These are phyloP conservation scores for Diadophis punctatus DNA, from an alignment of 2,113 vertebrate genomes.

Conservation along the genomic window DNA sequence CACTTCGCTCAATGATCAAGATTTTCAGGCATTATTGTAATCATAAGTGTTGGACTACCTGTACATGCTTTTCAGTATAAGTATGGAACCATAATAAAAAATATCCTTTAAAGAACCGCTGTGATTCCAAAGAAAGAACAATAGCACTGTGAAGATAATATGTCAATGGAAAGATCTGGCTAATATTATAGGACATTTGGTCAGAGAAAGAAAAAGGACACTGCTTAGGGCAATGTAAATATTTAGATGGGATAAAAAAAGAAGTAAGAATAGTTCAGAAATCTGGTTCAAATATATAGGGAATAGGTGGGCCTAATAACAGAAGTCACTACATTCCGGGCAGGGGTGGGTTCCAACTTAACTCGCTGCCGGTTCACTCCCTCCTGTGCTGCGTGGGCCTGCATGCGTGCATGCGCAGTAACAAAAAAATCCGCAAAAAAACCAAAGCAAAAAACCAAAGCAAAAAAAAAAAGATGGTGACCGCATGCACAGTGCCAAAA, in stretches of 20 bases:
- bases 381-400: too few species aligned
- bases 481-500: too few species aligned
- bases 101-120: background rate
- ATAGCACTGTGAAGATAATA: background rate
- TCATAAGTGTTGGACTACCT: background rate
- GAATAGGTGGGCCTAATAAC: background rate
- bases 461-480: too few species aligned
- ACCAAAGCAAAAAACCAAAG: too few species aligned
- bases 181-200: background rate
- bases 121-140: background rate
- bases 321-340: background rate
- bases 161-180: background rate
- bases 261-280: background rate
- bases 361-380: too few species aligned
- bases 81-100: background rate
- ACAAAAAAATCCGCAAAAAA: too few species aligned
- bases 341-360: too few species aligned
- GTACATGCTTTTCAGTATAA: background rate
- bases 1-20: background rate
- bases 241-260: background rate
- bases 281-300: background rate
- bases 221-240: background rate
- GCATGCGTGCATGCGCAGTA: too few species aligned
- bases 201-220: background rate
- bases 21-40: background rate